phyloP scores from a whole-genome alignment of 2,797 vertebrate genomes.

The Bovichtus diacanthus region DNA sequence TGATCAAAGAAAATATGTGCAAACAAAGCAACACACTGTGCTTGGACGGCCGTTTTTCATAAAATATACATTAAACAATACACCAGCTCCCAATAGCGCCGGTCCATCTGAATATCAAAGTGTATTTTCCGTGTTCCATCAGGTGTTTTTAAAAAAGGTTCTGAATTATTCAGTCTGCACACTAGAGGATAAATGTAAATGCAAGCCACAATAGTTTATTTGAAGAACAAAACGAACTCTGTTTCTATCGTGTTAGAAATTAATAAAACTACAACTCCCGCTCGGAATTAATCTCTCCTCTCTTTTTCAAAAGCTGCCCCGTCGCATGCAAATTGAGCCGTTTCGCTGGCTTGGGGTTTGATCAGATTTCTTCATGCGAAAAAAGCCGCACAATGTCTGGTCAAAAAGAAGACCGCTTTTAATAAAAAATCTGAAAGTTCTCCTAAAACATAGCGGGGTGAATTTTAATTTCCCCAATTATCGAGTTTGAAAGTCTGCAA shows the following conservation, averaged over 20 bases:
- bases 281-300: constrained; percentile 6
- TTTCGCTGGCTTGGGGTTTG: constrained; percentile 5
- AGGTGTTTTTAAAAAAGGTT: constrained; percentile 1
- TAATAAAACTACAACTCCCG: constrained; percentile 5
- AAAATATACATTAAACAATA: constrained; percentile 22
- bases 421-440: constrained; percentile 13
- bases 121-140: background rate
- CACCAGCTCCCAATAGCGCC: constrained; percentile 12
- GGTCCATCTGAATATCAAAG: constrained; percentile 41
- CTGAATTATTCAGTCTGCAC: constrained; percentile 38
- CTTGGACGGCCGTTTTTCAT: constrained; percentile 9
- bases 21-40: background rate
- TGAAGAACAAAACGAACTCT: constrained; percentile 22
- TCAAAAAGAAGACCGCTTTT: constrained; percentile 12
- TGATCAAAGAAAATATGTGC: background rate
- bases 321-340: constrained; percentile 11
- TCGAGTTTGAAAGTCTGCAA: constrained; percentile 19
- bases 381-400: background rate
- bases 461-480: constrained; percentile 43
- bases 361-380: constrained; percentile 17
- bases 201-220: background rate
- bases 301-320: background rate
- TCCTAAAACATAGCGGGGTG: background rate
- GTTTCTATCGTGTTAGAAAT: constrained; percentile 8
- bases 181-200: constrained; percentile 5